Evolutionary conservation across 2,888 invertebrate species (phyloP).

Genomic region (Emesis russula): DNA sequence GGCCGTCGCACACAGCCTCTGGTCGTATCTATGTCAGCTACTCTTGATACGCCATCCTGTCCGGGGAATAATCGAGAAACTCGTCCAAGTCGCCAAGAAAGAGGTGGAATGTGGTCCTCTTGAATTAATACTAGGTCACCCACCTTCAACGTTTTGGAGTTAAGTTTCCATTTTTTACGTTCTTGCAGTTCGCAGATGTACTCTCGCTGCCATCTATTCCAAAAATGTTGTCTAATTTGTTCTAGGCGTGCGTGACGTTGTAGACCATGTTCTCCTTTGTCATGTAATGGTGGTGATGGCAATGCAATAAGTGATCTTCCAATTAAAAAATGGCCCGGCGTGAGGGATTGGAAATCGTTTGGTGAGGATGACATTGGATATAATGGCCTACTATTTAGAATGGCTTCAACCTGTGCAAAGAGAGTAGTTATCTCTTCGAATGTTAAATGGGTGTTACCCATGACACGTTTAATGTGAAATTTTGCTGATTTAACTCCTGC

Average conservation of each 20-base stretch:
- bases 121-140: constrained; percentile 39
- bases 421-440: constrained; percentile 60
- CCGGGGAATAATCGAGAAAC: constrained; percentile 47
- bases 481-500: constrained; percentile 28
- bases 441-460: constrained; percentile 68
- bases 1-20: constrained; percentile 35
- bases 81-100: constrained; percentile 56
- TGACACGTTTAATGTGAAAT: constrained; percentile 50
- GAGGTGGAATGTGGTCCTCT: constrained; percentile 32
- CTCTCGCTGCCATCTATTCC: constrained; percentile 56
- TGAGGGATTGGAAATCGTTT: constrained; percentile 48
- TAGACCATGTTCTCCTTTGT: background rate
- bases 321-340: constrained; percentile 67
- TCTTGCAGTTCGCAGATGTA: constrained; percentile 33
- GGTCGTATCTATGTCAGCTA: constrained; percentile 48
- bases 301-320: constrained; percentile 56
- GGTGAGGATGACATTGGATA: constrained; percentile 59
- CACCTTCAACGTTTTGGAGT: background rate
- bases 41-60: constrained; percentile 44
- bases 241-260: constrained; percentile 37
- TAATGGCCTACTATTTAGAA: constrained; percentile 61
- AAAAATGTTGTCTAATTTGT: constrained; percentile 52
- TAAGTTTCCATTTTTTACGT: constrained; percentile 13
- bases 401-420: constrained; percentile 64
- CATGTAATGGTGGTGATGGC: background rate